Percentiles rank a stretch among this genome's conserved stretches.
Conservation (phyloP, 2,888 invertebrate genomes). For the Lasioglossum malachurum region DNA sequence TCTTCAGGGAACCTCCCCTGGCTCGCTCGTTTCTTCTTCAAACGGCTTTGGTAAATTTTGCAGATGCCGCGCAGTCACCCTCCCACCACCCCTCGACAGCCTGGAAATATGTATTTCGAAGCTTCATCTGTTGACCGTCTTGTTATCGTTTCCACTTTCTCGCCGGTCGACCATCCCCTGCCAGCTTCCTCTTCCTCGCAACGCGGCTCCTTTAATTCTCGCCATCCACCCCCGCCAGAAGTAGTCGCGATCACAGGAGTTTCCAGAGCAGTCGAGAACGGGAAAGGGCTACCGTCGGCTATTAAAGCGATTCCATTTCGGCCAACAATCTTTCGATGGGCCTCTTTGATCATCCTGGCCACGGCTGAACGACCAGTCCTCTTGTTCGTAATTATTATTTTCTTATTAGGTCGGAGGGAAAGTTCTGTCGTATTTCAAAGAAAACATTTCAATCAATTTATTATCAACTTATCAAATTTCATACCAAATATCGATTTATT, state of each 20-base stretch:
- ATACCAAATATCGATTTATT: too few relatives aligned
- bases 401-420: too few relatives aligned
- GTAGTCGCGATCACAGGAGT: not conserved
- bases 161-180: conserved; percentile 8
- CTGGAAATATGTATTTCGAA: conserved; percentile 35
- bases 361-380: not conserved
- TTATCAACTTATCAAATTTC: too few relatives aligned
- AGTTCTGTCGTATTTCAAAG: too few relatives aligned
- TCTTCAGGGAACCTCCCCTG: conserved; percentile 40
- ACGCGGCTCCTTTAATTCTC: not conserved
- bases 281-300: not conserved
- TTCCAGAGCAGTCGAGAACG: not conserved
- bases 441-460: too few relatives aligned
- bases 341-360: not conserved
- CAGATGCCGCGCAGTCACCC: not conserved
- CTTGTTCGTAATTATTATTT: not conserved
- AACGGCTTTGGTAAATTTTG: conserved; percentile 57
- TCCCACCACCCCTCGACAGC: not conserved
- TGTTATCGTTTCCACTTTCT: conserved; percentile 32
- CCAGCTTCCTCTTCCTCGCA: not conserved
- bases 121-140: conserved; percentile 35
- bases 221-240: not conserved
- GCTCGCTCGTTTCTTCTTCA: conserved; percentile 44
- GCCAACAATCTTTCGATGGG: not conserved
- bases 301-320: conserved; percentile 1